phyloP scores from a whole-genome alignment of 2,113 vertebrate genomes.

The Chionomys nivalis region DNA sequence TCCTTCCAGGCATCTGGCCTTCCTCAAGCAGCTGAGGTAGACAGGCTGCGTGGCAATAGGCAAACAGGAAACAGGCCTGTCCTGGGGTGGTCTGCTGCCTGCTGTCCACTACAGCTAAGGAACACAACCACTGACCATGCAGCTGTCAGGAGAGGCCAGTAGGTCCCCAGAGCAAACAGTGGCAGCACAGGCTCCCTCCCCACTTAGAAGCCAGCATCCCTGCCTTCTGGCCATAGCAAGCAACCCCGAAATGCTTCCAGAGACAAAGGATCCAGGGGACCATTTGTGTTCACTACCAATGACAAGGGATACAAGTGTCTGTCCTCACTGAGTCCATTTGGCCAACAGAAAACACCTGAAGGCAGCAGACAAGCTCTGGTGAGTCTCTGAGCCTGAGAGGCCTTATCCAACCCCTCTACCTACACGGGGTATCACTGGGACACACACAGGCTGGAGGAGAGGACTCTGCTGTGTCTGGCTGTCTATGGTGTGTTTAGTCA shows the following conservation, averaged over 20 bases:
- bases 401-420: background rate
- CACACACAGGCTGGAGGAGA: background rate
- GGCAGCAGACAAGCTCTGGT: background rate
- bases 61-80: slow-evolving; percentile 71
- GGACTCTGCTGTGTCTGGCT: background rate
- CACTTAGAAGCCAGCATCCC: background rate
- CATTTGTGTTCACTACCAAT: slow-evolving; percentile 80
- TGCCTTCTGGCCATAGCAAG: slow-evolving; percentile 61
- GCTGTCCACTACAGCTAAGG: background rate
- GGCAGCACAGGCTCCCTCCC: background rate
- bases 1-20: slow-evolving; percentile 57
- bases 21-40: slow-evolving; percentile 24
- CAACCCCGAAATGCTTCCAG: slow-evolving; percentile 71
- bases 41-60: slow-evolving; percentile 42
- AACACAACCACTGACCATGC: slow-evolving; percentile 46
- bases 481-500: no score
- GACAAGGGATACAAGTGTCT: slow-evolving; percentile 64
- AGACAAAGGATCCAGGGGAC: background rate
- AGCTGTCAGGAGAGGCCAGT: slow-evolving; percentile 65
- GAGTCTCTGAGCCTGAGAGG: fast-evolving
- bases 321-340: slow-evolving; percentile 74
- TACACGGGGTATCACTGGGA: background rate
- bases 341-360: slow-evolving; percentile 71
- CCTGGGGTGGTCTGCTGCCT: slow-evolving; percentile 68
- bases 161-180: slow-evolving; percentile 38